Conservation (phyloP, 2,113 vertebrate species). For the Coreoperca whiteheadi region DNA sequence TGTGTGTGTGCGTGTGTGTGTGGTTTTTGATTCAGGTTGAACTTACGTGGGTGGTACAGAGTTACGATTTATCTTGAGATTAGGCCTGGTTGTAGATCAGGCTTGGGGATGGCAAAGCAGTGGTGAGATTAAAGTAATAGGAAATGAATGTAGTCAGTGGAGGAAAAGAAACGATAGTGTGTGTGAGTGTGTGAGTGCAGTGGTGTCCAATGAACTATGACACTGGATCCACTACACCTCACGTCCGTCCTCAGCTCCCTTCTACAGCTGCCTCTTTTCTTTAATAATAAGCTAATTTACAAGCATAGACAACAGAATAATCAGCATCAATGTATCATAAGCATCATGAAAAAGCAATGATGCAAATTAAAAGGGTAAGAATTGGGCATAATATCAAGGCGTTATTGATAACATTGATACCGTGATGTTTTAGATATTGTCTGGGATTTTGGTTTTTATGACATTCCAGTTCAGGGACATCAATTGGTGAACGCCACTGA, state of each 20-base stretch:
- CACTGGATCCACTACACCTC: slow-evolving; percentile 49
- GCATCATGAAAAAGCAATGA: background rate
- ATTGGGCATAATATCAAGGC: background rate
- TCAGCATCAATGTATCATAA: background rate
- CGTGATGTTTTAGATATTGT: background rate
- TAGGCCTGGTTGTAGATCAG: background rate
- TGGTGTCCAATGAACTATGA: slow-evolving; percentile 58
- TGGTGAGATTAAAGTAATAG: background rate
- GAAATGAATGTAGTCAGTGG: background rate
- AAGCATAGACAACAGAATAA: background rate
- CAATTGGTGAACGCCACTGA: background rate
- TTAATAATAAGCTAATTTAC: background rate
- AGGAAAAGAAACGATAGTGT: background rate
- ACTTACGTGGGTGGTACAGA: background rate
- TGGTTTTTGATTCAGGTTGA: slow-evolving; percentile 16
- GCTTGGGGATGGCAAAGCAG: background rate
- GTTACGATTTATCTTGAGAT: slow-evolving; percentile 4
- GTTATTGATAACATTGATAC: background rate
- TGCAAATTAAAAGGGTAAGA: background rate
- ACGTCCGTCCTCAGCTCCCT: background rate
- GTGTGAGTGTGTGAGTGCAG: slow-evolving; percentile 1
- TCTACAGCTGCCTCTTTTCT: background rate
- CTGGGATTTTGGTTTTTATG: background rate
- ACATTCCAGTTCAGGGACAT: background rate
- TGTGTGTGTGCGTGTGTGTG: slow-evolving; percentile 8